phyloP scores from a whole-genome alignment of 2,797 vertebrate genomes.

The Harpagifer antarcticus region DNA sequence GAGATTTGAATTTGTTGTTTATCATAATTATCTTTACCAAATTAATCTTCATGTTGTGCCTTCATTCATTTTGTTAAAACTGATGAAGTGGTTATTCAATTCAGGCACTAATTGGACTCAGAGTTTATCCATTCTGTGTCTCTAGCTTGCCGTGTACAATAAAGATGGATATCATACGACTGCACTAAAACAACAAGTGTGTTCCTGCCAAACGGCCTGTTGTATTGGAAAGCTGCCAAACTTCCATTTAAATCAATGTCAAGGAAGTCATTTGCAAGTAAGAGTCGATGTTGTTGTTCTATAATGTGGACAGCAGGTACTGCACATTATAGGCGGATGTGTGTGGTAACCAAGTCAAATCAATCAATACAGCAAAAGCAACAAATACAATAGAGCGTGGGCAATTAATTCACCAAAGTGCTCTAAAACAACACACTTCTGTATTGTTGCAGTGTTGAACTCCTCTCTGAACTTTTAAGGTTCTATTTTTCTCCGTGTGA shows the following conservation, averaged over 20 bases:
- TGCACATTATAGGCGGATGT: constrained; percentile 20
- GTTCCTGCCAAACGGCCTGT: neutral
- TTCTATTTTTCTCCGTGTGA: constrained; percentile 9
- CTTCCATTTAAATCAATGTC: constrained; percentile 9
- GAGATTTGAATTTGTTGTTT: neutral
- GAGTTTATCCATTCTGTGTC: neutral
- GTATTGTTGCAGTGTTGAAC: neutral
- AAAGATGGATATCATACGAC: neutral
- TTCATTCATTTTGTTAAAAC: neutral
- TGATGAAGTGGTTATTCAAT: neutral
- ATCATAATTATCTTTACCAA: neutral
- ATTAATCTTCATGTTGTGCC: neutral
- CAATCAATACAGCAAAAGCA: constrained; percentile 24
- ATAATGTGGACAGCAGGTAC: constrained; percentile 3
- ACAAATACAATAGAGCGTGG: constrained; percentile 15
- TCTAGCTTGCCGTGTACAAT: neutral
- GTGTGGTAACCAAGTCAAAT: constrained; percentile 11
- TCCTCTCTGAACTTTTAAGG: constrained; percentile 22
- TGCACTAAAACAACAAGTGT: neutral
- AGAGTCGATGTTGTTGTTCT: constrained; percentile 2
- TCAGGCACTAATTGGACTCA: constrained; percentile 1
- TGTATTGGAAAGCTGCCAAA: constrained; percentile 16
- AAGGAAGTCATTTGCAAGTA: constrained; percentile 10
- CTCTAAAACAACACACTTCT: neutral
- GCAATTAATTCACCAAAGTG: constrained; percentile 17